Evolutionary conservation across 2,797 vertebrate species (phyloP).

Genomic region (Enteromius radiatus): DNA sequence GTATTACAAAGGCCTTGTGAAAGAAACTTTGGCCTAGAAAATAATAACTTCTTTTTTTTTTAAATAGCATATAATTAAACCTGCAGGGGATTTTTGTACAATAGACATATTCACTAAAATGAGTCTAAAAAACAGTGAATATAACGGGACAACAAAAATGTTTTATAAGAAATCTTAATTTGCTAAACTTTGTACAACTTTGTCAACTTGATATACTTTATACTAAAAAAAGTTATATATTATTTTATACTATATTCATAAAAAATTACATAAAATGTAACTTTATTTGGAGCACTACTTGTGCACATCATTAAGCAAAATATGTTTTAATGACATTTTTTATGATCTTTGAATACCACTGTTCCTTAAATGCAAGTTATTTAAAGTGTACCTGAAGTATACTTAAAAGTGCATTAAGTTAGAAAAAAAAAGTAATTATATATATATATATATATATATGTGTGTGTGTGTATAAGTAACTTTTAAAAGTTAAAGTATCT

Average conservation of each 20-base stretch:
- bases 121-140: background rate
- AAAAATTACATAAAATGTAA: too few species aligned
- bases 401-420: too few species aligned
- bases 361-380: background rate
- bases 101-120: background rate
- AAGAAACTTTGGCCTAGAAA: background rate
- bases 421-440: too few species aligned
- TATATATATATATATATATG: too few species aligned
- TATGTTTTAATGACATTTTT: background rate
- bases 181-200: background rate
- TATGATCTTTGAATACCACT: background rate
- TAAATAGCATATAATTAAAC: background rate
- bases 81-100: background rate
- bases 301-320: background rate
- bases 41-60: background rate
- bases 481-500: too few species aligned
- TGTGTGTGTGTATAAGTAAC: too few species aligned
- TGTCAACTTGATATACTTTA: background rate
- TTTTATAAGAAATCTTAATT: background rate
- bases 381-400: too few species aligned
- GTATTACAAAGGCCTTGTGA: background rate
- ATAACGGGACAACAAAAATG: background rate
- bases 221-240: background rate
- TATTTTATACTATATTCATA: background rate
- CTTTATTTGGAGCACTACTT: background rate